These are phyloP conservation scores for Coregonus clupeaformis DNA, from an alignment of 2,113 vertebrate genomes.

Conservation along the genomic window DNA sequence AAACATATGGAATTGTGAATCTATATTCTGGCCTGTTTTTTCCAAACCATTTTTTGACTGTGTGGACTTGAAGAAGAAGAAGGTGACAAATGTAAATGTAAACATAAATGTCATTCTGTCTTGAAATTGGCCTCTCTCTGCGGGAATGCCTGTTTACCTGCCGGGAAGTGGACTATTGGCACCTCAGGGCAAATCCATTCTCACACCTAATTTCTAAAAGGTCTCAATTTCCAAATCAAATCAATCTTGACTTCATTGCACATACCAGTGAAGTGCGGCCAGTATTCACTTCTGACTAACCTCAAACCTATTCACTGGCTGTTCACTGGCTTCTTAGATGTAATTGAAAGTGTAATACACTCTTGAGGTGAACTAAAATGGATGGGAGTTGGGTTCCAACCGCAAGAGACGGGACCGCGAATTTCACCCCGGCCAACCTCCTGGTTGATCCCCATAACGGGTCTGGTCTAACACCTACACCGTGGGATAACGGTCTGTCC, in stretches of 20 bases:
- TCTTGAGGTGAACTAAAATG: slow-evolving; percentile 44
- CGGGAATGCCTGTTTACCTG: background rate
- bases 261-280: background rate
- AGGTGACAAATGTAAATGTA: too few species aligned
- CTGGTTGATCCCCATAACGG: slow-evolving; percentile 67
- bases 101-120: background rate
- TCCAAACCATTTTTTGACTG: background rate
- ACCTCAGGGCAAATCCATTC: too few species aligned
- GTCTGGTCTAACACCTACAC: slow-evolving; percentile 56
- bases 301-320: background rate
- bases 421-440: slow-evolving; percentile 58
- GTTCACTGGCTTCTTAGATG: slow-evolving; percentile 7
- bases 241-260: background rate
- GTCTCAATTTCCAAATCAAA: too few species aligned
- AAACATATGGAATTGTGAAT: background rate
- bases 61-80: background rate
- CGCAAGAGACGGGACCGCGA: slow-evolving; percentile 65
- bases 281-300: background rate
- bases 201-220: too few species aligned
- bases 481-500: slow-evolving; percentile 66
- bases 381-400: slow-evolving; percentile 70
- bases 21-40: background rate
- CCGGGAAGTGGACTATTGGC: background rate
- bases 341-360: background rate
- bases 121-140: background rate